phyloP scores from a whole-genome alignment of 2,797 vertebrate genomes.

The Pipistrellus kuhlii region DNA sequence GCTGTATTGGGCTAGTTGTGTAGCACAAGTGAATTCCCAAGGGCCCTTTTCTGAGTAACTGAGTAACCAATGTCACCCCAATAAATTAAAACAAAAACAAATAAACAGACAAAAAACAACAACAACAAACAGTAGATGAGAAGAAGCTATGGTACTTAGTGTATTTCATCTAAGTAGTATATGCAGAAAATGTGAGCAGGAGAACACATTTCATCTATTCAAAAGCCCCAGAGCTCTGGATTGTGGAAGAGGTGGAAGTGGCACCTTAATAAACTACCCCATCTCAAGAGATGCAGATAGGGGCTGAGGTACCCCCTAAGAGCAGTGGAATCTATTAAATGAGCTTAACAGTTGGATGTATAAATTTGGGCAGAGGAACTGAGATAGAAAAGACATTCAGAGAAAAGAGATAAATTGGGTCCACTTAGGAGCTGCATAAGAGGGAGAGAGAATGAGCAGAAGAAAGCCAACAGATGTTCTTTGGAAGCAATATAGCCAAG shows the following conservation, averaged over 20 bases:
- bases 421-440: neutral
- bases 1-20: neutral
- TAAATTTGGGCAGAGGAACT: neutral
- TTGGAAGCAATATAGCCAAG: neutral
- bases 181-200: neutral
- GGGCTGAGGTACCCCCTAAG: too few relatives aligned
- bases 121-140: neutral
- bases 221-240: neutral
- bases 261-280: neutral
- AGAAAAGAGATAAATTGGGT: neutral
- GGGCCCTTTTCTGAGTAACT: neutral
- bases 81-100: too few relatives aligned
- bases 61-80: too few relatives aligned
- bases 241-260: neutral
- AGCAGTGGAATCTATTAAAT: neutral
- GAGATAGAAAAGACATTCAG: neutral
- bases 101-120: too few relatives aligned
- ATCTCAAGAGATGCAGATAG: neutral
- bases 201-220: neutral
- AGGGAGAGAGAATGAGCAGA: neutral
- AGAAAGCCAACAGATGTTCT: neutral
- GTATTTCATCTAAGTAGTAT: slow-evolving; percentile 33
- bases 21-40: neutral
- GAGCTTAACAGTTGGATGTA: neutral
- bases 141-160: neutral